Percentiles rank a stretch among this genome's conserved stretches.
These are phyloP conservation scores for Eutrigla gurnardus DNA, from an alignment of 2,797 vertebrate genomes.

Conservation along the genomic window DNA sequence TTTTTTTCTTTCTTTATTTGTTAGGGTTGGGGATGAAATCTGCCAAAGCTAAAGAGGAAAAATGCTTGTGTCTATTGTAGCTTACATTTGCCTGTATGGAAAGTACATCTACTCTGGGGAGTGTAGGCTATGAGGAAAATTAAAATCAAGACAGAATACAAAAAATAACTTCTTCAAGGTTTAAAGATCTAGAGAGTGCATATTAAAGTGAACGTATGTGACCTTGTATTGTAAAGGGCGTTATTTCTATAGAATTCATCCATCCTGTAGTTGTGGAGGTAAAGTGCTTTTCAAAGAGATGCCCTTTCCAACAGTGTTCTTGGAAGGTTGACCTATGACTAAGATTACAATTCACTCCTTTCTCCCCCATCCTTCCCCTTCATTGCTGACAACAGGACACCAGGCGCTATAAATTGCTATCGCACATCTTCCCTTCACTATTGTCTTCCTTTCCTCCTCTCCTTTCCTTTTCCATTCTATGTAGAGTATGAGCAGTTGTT, in stretches of 20 bases:
- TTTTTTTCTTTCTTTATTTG: not conserved
- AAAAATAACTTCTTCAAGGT: not conserved
- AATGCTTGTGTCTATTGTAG: not conserved
- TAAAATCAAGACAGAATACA: slow-evolving; percentile 10
- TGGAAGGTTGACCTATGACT: slow-evolving; percentile 70
- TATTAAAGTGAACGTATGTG: not conserved
- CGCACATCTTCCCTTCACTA: slow-evolving; percentile 26
- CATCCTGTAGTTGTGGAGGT: slow-evolving; percentile 25
- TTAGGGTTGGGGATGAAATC: not conserved
- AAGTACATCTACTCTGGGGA: slow-evolving; percentile 14
- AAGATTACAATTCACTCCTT: slow-evolving; percentile 55
- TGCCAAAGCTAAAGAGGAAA: not conserved
- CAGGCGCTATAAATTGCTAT: not conserved
- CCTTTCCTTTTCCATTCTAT: slow-evolving; percentile 36
- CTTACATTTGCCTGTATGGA: slow-evolving; percentile 11
- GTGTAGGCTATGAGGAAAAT: not conserved
- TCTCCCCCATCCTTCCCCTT: slow-evolving; percentile 16
- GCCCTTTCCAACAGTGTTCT: slow-evolving; percentile 68
- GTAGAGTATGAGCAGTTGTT: slow-evolving; percentile 53
- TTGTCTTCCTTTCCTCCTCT: slow-evolving; percentile 60
- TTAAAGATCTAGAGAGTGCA: too few relatives aligned
- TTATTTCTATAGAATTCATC: slow-evolving; percentile 33
- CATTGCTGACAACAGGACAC: slow-evolving; percentile 47
- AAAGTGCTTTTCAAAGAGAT: slow-evolving; percentile 61
- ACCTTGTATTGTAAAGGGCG: not conserved